A percentile compares a stretch with the other conserved stretches of the same genome.
These are phyloP conservation scores for Stomorhina lunata DNA, from an alignment of 2,888 invertebrate species.

Conservation along the genomic window DNA sequence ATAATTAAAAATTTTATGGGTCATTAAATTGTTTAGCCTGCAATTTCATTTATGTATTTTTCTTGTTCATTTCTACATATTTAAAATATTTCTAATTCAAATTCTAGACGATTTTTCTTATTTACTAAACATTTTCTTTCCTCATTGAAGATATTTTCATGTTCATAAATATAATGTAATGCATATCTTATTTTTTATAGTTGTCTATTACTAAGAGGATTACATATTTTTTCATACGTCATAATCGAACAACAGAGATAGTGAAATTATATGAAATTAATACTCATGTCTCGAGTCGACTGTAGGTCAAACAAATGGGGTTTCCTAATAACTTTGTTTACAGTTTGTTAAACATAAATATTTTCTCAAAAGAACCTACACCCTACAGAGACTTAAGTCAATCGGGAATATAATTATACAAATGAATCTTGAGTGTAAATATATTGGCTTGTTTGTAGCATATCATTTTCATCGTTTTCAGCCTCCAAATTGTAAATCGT, in stretches of 20 bases:
- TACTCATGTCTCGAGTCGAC: conserved; percentile 15
- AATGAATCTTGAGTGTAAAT: no score
- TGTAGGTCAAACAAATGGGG: conserved; percentile 12
- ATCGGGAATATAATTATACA: no score
- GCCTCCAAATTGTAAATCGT: no score
- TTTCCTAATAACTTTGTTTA: not conserved
- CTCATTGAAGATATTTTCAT: conserved; percentile 4
- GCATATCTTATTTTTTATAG: no score
- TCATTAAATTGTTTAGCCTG: not conserved
- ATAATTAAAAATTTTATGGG: no score
- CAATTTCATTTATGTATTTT: not conserved
- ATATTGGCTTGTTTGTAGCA: no score
- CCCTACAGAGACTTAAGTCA: not conserved
- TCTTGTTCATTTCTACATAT: not conserved
- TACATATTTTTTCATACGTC: conserved; percentile 47
- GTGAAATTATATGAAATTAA: conserved; percentile 12
- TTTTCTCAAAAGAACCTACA: not conserved
- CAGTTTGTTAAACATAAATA: not conserved
- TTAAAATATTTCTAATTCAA: no score
- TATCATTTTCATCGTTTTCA: no score
- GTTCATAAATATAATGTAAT: conserved; percentile 6
- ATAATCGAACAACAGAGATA: not conserved
- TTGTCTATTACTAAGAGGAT: conserved; percentile 53
- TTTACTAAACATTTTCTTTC: conserved; percentile 16
- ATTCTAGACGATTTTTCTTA: not conserved